Evolutionary conservation across 2,797 vertebrate genomes (phyloP).

Genomic region (Epinephelus malabaricus): DNA sequence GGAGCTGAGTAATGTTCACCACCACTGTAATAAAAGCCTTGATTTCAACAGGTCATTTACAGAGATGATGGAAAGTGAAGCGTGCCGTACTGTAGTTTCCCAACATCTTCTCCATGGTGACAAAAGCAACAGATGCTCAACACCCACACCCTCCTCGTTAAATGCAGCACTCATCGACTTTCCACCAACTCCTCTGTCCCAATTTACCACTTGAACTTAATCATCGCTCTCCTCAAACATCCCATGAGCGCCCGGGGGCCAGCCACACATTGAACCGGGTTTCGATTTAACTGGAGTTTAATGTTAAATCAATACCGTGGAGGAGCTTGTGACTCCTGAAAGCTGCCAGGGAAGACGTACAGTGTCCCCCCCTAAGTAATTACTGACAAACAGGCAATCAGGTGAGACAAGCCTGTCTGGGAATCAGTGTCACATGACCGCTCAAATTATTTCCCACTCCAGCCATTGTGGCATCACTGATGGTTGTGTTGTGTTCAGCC

Average conservation of each 20-base stretch:
- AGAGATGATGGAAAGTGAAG: slow-evolving; percentile 29
- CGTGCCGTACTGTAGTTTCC: neutral
- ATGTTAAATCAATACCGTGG: slow-evolving; percentile 75
- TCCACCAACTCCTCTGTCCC: slow-evolving; percentile 58
- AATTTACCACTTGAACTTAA: slow-evolving; percentile 67
- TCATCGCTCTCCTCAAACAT: slow-evolving; percentile 51
- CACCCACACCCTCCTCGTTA: slow-evolving; percentile 39
- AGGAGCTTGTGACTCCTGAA: slow-evolving; percentile 55
- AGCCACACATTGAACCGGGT: slow-evolving; percentile 28
- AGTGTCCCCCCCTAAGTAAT: slow-evolving; percentile 40
- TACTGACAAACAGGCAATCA: slow-evolving; percentile 49
- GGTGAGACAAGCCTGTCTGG: slow-evolving; percentile 38
- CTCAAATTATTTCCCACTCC: slow-evolving; percentile 24
- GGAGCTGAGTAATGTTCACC: slow-evolving; percentile 9
- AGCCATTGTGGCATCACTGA: slow-evolving; percentile 2
- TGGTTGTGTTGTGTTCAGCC: neutral
- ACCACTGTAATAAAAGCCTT: neutral
- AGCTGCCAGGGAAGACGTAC: slow-evolving; percentile 19
- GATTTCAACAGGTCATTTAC: slow-evolving; percentile 21
- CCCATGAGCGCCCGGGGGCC: slow-evolving; percentile 30
- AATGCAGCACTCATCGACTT: slow-evolving; percentile 68
- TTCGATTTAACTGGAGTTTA: slow-evolving; percentile 69
- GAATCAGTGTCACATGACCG: slow-evolving; percentile 24
- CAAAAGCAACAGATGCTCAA: slow-evolving; percentile 49
- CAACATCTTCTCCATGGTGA: slow-evolving; percentile 21